phyloP scores from a whole-genome alignment of 1,140 invertebrate species.

The Andricus grossulariae region DNA sequence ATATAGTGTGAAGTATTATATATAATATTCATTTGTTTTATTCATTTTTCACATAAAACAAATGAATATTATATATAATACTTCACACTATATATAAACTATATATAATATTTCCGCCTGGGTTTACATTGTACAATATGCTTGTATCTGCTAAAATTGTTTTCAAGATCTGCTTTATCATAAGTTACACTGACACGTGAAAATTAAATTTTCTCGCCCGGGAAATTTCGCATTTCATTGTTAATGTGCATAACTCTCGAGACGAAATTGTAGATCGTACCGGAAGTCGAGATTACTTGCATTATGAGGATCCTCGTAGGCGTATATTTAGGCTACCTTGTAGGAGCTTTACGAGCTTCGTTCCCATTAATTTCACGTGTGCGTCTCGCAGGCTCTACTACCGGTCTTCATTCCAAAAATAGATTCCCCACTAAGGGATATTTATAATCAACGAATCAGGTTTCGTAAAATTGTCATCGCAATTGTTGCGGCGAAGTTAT shows the following conservation, averaged over 20 bases:
- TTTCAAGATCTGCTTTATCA: too few relatives aligned
- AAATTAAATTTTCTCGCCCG: too few relatives aligned
- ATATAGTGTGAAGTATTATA: too few relatives aligned
- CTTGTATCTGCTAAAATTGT: too few relatives aligned
- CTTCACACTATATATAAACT: too few relatives aligned
- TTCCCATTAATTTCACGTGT: slow-evolving; percentile 66
- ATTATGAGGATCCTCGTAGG: slow-evolving; percentile 50
- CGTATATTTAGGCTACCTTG: slow-evolving; percentile 70
- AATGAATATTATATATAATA: too few relatives aligned
- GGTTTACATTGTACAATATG: too few relatives aligned
- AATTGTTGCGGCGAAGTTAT: slow-evolving; percentile 18
- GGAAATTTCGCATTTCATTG: too few relatives aligned
- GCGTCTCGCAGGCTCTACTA: slow-evolving; percentile 54
- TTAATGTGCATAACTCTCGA: neutral
- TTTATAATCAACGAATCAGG: slow-evolving; percentile 61
- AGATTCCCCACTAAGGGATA: slow-evolving; percentile 58
- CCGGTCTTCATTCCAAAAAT: slow-evolving; percentile 63
- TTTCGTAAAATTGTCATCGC: slow-evolving; percentile 49
- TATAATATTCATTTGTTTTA: too few relatives aligned
- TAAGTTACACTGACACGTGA: too few relatives aligned
- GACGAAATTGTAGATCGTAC: slow-evolving; percentile 34
- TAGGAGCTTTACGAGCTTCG: slow-evolving; percentile 65
- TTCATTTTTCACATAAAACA: too few relatives aligned
- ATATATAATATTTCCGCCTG: too few relatives aligned
- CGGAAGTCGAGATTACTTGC: slow-evolving; percentile 59